Percentiles rank a stretch among this genome's conserved stretches.
Evolutionary conservation across 2,888 invertebrate genomes (phyloP).

Genomic region (Tetramorium bicarinatum): DNA sequence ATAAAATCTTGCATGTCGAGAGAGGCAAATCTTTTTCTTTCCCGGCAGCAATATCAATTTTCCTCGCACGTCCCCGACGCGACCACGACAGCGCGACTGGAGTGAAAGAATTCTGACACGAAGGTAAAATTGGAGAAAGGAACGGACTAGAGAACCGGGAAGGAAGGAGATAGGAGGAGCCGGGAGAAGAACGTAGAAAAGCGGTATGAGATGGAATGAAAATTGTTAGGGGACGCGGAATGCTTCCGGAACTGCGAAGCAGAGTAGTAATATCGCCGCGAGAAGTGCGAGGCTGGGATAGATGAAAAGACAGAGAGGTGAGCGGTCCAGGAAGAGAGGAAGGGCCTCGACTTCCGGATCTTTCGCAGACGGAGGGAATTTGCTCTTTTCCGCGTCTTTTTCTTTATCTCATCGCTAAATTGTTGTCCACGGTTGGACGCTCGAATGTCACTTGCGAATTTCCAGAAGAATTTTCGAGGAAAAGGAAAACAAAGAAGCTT

Average conservation of each 20-base stretch:
- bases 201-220: slow-evolving; percentile 53
- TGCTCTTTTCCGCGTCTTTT: background rate
- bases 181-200: background rate
- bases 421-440: slow-evolving; percentile 6
- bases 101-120: slow-evolving; percentile 50
- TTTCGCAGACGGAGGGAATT: background rate
- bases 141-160: background rate
- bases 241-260: slow-evolving; percentile 34
- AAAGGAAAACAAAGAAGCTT: background rate
- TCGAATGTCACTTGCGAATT: background rate
- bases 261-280: slow-evolving; percentile 42
- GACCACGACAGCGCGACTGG: slow-evolving; percentile 32
- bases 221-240: slow-evolving; percentile 51
- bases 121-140: slow-evolving; percentile 42
- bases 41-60: slow-evolving; percentile 47
- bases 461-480: background rate
- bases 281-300: slow-evolving; percentile 9
- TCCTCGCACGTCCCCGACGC: slow-evolving; percentile 32
- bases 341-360: slow-evolving; percentile 26
- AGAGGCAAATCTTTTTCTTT: slow-evolving; percentile 36
- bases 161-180: background rate
- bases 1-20: slow-evolving; percentile 32
- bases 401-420: slow-evolving; percentile 10
- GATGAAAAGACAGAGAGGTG: background rate
- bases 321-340: slow-evolving; percentile 9